Base-by-base conservation (phyloP, 2,113 vertebrate species). In the Pyrgilauda ruficollis region DNA sequence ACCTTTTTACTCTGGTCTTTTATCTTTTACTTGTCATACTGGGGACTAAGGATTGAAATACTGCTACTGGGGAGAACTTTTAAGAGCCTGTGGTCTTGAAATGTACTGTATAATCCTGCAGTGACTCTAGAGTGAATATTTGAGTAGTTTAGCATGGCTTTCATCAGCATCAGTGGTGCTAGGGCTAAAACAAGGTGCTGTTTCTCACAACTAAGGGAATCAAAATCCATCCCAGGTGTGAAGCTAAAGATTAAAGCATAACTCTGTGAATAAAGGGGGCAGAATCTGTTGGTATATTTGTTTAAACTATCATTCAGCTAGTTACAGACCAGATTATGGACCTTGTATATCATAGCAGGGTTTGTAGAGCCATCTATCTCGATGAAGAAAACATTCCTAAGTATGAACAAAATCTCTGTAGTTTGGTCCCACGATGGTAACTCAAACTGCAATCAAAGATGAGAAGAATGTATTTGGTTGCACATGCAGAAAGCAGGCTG, bases 21-120 rank as follows among this genome's bases (percentile, higher is more conserved):
- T 68, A 67, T 77, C 73, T 93, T 92, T 70, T 85, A 68, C 62
- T 89, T 92, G 62, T 39, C 12, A 4, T 87, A 47, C 6, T 91
- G 90, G 61, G 94, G 94, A 95, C 95, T 96, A 97, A 96, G 93
- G 88, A 96, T 91, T 91, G 92, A 96, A 96, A 96, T 97, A 97
- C 95, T 98, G 97, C 97, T 97, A 96, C 95, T 88, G 89, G 56
- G 64, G 59, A 80, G 80, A 90, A 63, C 33, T 78, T 44, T 39
- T 49, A 37, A 77, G 56, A 72, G 58, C 23, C 26, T 52, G 52
- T 50, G 41, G 24, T 61, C 68, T 84, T 89, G 73, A 93, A 85
- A 69, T 24, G 22, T 66, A 33, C 18, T 78, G 21, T 55, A n/a
- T 30, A 58, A 84, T 55, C 67, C 33, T 66, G 70, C 78, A 87